A percentile compares a stretch with the other conserved stretches of the same genome.
Conservation (phyloP, 2,113 vertebrate species). For the Callaeas wilsoni region DNA sequence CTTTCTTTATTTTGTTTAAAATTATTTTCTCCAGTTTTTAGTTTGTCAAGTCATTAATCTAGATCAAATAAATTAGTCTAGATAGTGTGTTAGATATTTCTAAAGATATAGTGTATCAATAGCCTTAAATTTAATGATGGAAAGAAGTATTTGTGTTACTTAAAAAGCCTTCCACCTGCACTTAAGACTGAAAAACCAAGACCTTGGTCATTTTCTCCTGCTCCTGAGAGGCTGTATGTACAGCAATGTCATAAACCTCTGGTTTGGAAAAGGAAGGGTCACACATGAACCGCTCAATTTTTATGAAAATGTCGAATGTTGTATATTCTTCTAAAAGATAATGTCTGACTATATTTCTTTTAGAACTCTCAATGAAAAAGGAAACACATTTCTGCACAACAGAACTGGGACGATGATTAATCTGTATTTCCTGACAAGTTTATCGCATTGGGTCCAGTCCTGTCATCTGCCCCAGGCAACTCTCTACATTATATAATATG, state of each 20-base stretch:
- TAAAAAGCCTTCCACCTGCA: not conserved
- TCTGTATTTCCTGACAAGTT: not conserved
- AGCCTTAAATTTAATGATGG: not conserved
- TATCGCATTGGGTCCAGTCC: not conserved
- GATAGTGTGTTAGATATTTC: not conserved
- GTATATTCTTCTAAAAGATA: not conserved
- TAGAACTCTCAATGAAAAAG: not conserved
- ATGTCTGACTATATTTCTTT: not conserved
- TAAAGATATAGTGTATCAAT: not conserved
- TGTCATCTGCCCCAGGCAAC: not conserved
- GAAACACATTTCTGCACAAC: not conserved
- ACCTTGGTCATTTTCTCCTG: not conserved
- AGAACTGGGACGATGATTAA: not conserved
- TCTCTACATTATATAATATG: not conserved
- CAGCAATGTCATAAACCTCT: not conserved
- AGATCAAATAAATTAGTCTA: not conserved
- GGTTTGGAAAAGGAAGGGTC: not conserved
- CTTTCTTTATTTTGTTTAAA: not conserved
- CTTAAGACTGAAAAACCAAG: not conserved
- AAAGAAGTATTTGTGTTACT: not conserved
- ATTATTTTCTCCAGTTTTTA: slow-evolving; percentile 7
- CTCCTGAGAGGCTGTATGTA: not conserved
- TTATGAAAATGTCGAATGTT: not conserved
- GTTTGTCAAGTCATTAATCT: not conserved
- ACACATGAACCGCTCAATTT: not conserved